Evolutionary conservation across 2,888 invertebrate species (phyloP).

Genomic region (Cheilosia scutellata): DNA sequence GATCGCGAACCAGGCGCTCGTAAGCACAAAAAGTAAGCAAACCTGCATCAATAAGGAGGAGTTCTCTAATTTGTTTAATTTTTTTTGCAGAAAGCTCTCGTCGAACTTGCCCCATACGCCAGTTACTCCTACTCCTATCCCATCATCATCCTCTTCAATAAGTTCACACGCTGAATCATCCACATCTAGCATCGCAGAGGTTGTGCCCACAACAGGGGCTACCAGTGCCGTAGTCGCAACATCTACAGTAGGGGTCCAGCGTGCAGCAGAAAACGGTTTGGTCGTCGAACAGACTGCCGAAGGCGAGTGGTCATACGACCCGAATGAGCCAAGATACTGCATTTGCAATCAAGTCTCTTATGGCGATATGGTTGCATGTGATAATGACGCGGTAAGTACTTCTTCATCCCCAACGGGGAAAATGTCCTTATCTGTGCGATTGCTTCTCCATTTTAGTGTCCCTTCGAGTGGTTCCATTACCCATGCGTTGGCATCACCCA

Average conservation of each 20-base stretch:
- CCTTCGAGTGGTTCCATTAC: constrained; percentile 99
- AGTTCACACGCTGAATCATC: constrained; percentile 79
- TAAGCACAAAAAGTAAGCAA: constrained; percentile 86
- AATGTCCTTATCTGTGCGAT: constrained; percentile 63
- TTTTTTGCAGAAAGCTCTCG: constrained; percentile 79
- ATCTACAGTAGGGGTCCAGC: constrained; percentile 39
- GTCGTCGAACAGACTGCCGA: constrained; percentile 85
- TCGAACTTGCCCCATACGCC: constrained; percentile 73
- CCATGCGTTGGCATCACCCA: constrained; percentile 98
- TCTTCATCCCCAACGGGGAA: neutral
- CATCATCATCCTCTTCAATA: constrained; percentile 81
- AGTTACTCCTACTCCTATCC: constrained; percentile 80
- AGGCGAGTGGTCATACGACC: constrained; percentile 96
- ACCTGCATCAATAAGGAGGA: neutral
- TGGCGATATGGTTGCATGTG: constrained; percentile 99
- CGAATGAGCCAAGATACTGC: constrained; percentile 98
- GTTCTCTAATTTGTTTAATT: constrained; percentile 1
- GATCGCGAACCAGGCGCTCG: constrained; percentile 86
- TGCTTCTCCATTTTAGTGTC: constrained; percentile 89
- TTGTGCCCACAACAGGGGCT: constrained; percentile 49
- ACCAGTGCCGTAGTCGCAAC: constrained; percentile 77
- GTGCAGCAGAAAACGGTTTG: constrained; percentile 81
- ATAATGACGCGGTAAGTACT: constrained; percentile 95
- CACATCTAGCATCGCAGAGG: constrained; percentile 68
- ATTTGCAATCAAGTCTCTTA: constrained; percentile 98